Evolutionary conservation across 1,140 invertebrate species (phyloP).

Genomic region (Harpegnathos saltator): DNA sequence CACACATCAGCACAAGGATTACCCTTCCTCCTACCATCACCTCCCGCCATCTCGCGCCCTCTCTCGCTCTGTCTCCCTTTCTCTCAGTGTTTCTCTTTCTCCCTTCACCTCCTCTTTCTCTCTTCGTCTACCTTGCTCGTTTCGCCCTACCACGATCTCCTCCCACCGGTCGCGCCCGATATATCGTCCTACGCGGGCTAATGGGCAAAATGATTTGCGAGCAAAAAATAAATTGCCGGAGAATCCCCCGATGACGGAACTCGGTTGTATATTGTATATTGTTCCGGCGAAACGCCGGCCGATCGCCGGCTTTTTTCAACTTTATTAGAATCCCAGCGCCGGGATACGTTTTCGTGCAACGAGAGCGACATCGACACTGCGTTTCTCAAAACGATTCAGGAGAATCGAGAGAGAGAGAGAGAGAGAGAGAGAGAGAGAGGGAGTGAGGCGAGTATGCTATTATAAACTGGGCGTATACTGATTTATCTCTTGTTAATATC

Average conservation of each 20-base stretch:
- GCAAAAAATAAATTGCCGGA: conserved; percentile 79
- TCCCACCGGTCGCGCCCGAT: conserved; percentile 61
- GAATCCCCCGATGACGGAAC: conserved; percentile 74
- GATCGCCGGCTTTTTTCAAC: conserved; percentile 28
- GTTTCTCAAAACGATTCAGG: conserved; percentile 20
- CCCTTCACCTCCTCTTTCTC: conserved; percentile 25
- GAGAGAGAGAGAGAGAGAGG: too few relatives aligned
- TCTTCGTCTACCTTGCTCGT: conserved; percentile 15
- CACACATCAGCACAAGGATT: conserved; percentile 82
- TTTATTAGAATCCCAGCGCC: conserved; percentile 31
- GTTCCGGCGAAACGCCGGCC: conserved; percentile 5
- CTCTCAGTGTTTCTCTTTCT: neutral
- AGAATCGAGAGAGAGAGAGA: neutral
- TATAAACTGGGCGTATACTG: conserved; percentile 32
- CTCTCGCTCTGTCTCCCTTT: conserved; percentile 60
- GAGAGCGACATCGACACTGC: conserved; percentile 37
- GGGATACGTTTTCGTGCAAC: conserved; percentile 11
- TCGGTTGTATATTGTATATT: conserved; percentile 39
- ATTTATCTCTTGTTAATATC: neutral
- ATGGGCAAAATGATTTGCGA: conserved; percentile 84
- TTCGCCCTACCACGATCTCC: conserved; percentile 64
- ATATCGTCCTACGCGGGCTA: conserved; percentile 76
- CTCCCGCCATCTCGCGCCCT: conserved; percentile 63
- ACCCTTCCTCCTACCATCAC: conserved; percentile 74
- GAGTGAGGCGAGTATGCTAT: conserved; percentile 28